A percentile compares a stretch with the other conserved stretches of the same genome.
Evolutionary conservation across 2,888 invertebrate genomes (phyloP).

Genomic region (Drosophila mimetica): DNA sequence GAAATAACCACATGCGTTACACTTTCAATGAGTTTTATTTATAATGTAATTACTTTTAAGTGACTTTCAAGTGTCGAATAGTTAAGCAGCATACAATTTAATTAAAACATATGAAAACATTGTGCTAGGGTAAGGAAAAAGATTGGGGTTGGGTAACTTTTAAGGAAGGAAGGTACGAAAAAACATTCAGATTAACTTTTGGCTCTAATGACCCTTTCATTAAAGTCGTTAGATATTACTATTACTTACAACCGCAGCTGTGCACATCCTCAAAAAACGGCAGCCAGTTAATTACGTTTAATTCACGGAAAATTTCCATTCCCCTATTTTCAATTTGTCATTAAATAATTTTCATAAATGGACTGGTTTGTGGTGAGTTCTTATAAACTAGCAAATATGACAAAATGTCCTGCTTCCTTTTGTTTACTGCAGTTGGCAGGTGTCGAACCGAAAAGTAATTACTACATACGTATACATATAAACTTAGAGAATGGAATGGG

Average conservation of each 20-base stretch:
- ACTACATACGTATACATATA: too few species aligned
- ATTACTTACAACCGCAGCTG: too few species aligned
- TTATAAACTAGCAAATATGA: constrained; percentile 32
- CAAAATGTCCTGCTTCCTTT: constrained; percentile 26
- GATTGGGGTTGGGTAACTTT: background rate
- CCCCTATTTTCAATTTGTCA: too few species aligned
- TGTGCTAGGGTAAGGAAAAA: background rate
- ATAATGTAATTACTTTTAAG: constrained; percentile 68
- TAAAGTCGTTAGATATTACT: too few species aligned
- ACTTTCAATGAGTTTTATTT: constrained; percentile 56
- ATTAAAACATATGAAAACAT: constrained; percentile 48
- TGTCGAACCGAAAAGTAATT: constrained; percentile 67
- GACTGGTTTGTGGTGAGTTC: constrained; percentile 12
- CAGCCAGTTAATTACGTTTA: constrained; percentile 53
- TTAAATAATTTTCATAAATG: constrained; percentile 60
- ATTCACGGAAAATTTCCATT: constrained; percentile 53
- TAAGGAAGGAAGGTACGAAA: background rate
- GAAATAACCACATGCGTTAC: constrained; percentile 53
- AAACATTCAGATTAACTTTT: background rate
- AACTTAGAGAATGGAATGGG: constrained; percentile 29
- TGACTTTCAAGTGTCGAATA: constrained; percentile 52
- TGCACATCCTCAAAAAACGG: too few species aligned
- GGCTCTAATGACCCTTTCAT: too few species aligned
- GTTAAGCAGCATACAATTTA: constrained; percentile 34
- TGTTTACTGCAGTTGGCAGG: constrained; percentile 45